Evolutionary conservation across 2,888 invertebrate genomes (phyloP).

Genomic region (Orgyia antiqua): DNA sequence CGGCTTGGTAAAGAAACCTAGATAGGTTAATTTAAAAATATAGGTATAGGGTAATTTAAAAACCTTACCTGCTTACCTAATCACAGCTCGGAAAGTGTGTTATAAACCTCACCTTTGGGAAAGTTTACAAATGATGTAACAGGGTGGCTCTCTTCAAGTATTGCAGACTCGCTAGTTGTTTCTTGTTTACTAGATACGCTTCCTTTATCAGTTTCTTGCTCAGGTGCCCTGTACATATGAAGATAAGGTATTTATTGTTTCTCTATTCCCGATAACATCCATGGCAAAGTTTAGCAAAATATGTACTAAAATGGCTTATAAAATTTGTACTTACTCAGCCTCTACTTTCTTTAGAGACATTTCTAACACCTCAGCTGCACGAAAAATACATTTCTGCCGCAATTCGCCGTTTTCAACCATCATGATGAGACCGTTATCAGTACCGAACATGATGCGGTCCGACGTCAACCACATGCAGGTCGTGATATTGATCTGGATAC

Average conservation of each 20-base stretch:
- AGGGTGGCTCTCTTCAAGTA: slow-evolving; percentile 45
- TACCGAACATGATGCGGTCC: slow-evolving; percentile 90
- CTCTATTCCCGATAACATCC: too few relatives aligned
- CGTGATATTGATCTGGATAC: slow-evolving; percentile 80
- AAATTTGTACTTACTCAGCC: slow-evolving; percentile 65
- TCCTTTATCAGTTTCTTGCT: slow-evolving; percentile 51
- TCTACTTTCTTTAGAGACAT: slow-evolving; percentile 82
- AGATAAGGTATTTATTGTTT: too few relatives aligned
- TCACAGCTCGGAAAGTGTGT: too few relatives aligned
- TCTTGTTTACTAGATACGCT: slow-evolving; percentile 56
- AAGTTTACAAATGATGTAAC: slow-evolving; percentile 74
- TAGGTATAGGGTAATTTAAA: too few relatives aligned
- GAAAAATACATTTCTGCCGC: slow-evolving; percentile 80
- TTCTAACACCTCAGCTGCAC: slow-evolving; percentile 77
- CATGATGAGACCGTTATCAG: slow-evolving; percentile 85
- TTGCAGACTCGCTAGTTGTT: slow-evolving; percentile 32
- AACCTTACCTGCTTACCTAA: too few relatives aligned
- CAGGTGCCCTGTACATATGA: slow-evolving; percentile 43
- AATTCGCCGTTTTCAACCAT: slow-evolving; percentile 92
- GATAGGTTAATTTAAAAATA: too few relatives aligned
- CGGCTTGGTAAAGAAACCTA: too few relatives aligned
- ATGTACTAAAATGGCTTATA: too few relatives aligned
- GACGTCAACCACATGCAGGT: slow-evolving; percentile 89
- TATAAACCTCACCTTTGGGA: slow-evolving; percentile 57
- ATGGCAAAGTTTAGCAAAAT: too few relatives aligned